Percentiles rank a stretch among this genome's conserved stretches.
phyloP scores from a whole-genome alignment of 2,113 vertebrate genomes.

The Laterallus jamaicensis region DNA sequence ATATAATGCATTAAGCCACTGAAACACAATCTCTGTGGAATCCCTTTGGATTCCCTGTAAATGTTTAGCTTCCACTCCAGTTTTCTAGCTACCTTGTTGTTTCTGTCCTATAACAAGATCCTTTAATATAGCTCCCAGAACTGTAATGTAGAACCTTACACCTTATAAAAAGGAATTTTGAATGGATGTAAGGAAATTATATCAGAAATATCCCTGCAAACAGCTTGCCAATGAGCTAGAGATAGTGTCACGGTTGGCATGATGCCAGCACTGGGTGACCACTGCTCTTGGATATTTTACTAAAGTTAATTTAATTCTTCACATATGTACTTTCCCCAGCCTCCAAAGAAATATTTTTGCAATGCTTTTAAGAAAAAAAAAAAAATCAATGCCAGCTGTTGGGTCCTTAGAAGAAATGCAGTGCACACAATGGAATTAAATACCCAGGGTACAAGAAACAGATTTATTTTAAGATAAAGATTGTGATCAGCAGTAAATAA shows the following conservation, averaged over 20 bases:
- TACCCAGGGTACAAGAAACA: neutral
- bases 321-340: neutral
- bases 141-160: constrained; percentile 4
- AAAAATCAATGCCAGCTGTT: neutral
- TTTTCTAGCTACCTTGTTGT: constrained; percentile 6
- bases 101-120: neutral
- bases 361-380: neutral
- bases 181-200: constrained; percentile 12
- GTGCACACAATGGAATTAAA: neutral
- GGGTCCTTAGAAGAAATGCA: neutral
- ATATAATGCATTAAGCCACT: neutral
- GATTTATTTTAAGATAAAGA: constrained; percentile 4
- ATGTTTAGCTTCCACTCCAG: neutral
- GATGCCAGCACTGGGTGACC: neutral
- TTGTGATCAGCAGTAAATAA: neutral
- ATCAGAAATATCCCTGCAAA: constrained; percentile 14
- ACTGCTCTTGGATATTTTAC: neutral
- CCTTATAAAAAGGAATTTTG: constrained; percentile 42
- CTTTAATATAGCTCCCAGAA: constrained; percentile 10
- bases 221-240: neutral
- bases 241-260: neutral
- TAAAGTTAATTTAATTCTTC: constrained; percentile 4
- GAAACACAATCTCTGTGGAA: constrained; percentile 13
- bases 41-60: neutral
- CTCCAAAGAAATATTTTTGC: neutral